Evolutionary conservation across 1,140 invertebrate genomes (phyloP).

Genomic region (Cotesia glomerata): DNA sequence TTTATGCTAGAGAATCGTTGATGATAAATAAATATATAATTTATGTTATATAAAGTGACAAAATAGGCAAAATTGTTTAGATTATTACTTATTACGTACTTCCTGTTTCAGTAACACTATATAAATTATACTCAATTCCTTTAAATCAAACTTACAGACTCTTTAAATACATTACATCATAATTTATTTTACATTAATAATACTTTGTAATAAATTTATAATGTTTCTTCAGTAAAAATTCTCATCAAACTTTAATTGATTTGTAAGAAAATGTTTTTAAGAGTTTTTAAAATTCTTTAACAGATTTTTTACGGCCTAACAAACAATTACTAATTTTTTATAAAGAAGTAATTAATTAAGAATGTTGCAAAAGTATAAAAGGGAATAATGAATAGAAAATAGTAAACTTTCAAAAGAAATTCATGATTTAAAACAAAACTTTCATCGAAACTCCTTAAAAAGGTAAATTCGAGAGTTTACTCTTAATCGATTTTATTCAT

Average conservation of each 20-base stretch:
- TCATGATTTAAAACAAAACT: not conserved
- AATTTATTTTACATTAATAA: not conserved
- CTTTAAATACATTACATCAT: not conserved
- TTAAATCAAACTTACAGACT: not conserved
- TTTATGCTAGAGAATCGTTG: not conserved
- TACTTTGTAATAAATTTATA: not conserved
- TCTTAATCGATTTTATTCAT: not conserved
- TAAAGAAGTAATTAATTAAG: too few species aligned
- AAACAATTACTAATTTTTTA: too few species aligned
- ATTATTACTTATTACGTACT: not conserved
- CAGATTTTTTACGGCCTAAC: too few species aligned
- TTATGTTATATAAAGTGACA: too few species aligned
- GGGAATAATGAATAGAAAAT: too few species aligned
- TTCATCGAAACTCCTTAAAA: slow-evolving; percentile 12
- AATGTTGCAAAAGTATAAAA: too few species aligned
- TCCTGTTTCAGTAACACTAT: not conserved
- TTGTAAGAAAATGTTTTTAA: too few species aligned
- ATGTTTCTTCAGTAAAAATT: too few species aligned
- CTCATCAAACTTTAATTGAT: too few species aligned
- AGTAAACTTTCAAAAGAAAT: not conserved
- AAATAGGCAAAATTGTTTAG: not conserved
- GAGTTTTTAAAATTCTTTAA: too few species aligned
- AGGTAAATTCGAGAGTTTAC: not conserved
- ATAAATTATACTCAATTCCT: not conserved
- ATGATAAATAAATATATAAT: too few species aligned